These are phyloP conservation scores for Philotrypesis tridentata DNA, from an alignment of 1,140 invertebrate species.

Conservation along the genomic window DNA sequence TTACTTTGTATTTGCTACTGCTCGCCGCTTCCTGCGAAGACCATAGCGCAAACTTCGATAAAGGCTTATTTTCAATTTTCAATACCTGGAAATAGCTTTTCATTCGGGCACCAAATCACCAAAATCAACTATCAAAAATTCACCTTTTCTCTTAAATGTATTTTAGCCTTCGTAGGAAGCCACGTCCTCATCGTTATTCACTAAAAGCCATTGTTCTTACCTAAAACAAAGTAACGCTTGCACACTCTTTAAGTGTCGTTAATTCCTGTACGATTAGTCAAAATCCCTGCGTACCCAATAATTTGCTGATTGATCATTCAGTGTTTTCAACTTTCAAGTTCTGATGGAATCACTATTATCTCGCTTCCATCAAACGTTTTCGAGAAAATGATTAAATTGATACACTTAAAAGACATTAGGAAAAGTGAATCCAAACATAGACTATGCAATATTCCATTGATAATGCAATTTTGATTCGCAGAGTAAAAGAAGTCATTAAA, in stretches of 20 bases:
- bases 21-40: too few species aligned
- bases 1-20: too few species aligned
- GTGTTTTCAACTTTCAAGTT: background rate
- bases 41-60: too few species aligned
- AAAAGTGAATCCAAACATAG: background rate
- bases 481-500: background rate
- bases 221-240: background rate
- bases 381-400: background rate
- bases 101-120: too few species aligned
- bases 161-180: too few species aligned
- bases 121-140: too few species aligned
- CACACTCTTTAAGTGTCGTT: background rate
- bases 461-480: background rate
- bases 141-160: too few species aligned
- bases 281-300: too few species aligned
- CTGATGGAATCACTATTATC: background rate
- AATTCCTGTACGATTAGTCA: background rate
- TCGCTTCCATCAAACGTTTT: conserved; percentile 7
- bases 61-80: background rate
- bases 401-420: conserved; percentile 12
- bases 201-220: background rate
- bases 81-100: too few species aligned
- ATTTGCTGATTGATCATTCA: too few species aligned
- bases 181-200: background rate
- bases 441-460: background rate